Base-by-base conservation (phyloP, 2,113 vertebrate species). In the Stomatorhinus ivindoensis region DNA sequence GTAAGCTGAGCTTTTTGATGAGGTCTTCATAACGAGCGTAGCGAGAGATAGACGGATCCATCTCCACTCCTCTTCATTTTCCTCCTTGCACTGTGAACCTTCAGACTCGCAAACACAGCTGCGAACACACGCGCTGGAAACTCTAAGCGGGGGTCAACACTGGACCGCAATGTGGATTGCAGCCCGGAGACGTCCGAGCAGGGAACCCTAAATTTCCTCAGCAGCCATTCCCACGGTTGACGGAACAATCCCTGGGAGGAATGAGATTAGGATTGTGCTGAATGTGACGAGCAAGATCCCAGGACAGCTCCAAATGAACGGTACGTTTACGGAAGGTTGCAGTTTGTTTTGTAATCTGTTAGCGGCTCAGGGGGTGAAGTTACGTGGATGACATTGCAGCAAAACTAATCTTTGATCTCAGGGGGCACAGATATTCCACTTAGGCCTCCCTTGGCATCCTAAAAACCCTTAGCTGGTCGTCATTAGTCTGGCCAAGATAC, bases 91-190 rank as follows among this genome's bases (percentile, higher is more conserved):
- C 47, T 87, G 90, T 91, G 89, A 89, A 92, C 91, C 92, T 92
- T 91, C 88, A 91, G 90, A 92, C 91, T 87, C 85, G 86, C 87
- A 90, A 89, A 88, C 87, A 76, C 90, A 93, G 92, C 92, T 94
- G 92, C 91, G 90, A 92, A 88, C 92, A 92, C 91, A 94, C 48
- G 53, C 46, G 21, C 21, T 4, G 86, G 13, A 44, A 55, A 87
- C 87, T 89, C 11, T 83, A 86, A 21, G 61, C 53, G 3, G 87
- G 88, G 87, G 89, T 90, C 91, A 91, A 10, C 10, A 5, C n/a
- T 31, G 89, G 91, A 90, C 87, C 89, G 90, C 69, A 3, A 82
- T 89, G 27, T 89, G n/a, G 65, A 58, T 27, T 17, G n/a, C 11
- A 88, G 87, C 35, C 88, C 86, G 55, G 42, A 89, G 80, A 31